Evolutionary conservation across 2,888 invertebrate species (phyloP).

Genomic region (Limnephilus auricula): DNA sequence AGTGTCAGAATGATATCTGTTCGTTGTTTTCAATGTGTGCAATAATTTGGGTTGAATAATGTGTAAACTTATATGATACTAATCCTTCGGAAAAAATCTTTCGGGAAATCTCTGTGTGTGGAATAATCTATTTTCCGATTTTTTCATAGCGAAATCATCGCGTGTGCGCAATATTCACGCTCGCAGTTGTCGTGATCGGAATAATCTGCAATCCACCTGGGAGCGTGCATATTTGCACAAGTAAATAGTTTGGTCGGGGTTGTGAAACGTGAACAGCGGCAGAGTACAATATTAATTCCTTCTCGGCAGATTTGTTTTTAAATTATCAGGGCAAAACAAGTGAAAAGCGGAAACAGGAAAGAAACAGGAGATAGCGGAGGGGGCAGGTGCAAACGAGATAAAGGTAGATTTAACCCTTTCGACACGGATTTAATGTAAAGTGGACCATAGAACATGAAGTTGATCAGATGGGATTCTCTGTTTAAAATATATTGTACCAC

Average conservation of each 20-base stretch:
- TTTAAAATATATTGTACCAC: too few species aligned
- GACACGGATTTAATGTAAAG: background rate
- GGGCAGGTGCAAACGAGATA: constrained; percentile 39
- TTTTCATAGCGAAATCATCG: too few species aligned
- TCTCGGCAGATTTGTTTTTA: constrained; percentile 42
- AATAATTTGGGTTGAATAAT: background rate
- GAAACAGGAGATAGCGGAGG: constrained; percentile 22
- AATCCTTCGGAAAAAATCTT: too few species aligned
- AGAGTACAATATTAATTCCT: constrained; percentile 59
- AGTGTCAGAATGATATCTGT: too few species aligned
- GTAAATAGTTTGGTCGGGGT: background rate
- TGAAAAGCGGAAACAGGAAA: constrained; percentile 49
- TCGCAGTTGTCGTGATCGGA: background rate
- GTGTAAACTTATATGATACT: too few species aligned
- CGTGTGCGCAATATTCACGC: background rate
- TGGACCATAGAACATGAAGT: background rate
- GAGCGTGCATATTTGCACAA: background rate
- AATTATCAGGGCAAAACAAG: constrained; percentile 57
- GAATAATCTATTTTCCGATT: too few species aligned
- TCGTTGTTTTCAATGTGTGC: background rate
- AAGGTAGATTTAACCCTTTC: constrained; percentile 28
- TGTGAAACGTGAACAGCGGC: background rate
- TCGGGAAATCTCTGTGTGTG: too few species aligned
- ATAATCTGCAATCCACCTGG: background rate
- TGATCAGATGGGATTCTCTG: background rate